These are phyloP conservation scores for Rhingia rostrata DNA, from an alignment of 2,888 invertebrate species.

Conservation along the genomic window DNA sequence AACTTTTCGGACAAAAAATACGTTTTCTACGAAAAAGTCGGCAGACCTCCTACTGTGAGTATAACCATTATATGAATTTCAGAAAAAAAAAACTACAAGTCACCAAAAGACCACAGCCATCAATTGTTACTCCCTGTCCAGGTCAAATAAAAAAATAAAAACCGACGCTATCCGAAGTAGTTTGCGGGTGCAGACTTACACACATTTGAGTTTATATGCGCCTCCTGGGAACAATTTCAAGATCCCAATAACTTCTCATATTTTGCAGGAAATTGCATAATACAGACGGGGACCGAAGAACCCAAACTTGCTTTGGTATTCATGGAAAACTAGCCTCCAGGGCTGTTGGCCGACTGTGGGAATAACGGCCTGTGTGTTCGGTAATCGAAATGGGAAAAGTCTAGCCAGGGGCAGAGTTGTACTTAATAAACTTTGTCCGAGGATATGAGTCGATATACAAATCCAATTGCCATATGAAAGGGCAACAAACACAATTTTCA, in stretches of 20 bases:
- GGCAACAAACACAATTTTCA: neutral
- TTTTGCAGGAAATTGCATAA: constrained; percentile 59
- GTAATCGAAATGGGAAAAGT: constrained; percentile 34
- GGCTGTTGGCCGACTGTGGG: constrained; percentile 5
- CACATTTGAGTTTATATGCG: constrained; percentile 29
- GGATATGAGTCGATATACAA: constrained; percentile 38
- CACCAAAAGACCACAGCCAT: neutral
- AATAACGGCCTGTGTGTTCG: neutral
- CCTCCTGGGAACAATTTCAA: constrained; percentile 40
- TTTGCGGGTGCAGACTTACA: constrained; percentile 1
- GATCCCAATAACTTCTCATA: constrained; percentile 44
- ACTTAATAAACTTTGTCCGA: constrained; percentile 36
- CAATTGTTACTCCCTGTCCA: neutral
- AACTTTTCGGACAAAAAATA: constrained; percentile 34
- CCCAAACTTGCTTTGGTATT: constrained; percentile 34
- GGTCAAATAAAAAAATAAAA: neutral
- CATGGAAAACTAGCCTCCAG: constrained; percentile 35
- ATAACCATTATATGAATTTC: constrained; percentile 18
- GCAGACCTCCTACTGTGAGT: constrained; percentile 14
- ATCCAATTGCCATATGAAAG: constrained; percentile 33
- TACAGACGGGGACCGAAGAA: constrained; percentile 38
- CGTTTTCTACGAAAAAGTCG: constrained; percentile 23
- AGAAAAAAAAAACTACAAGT: constrained; percentile 15
- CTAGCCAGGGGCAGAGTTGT: constrained; percentile 13
- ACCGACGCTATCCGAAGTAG: constrained; percentile 3